phyloP scores from a whole-genome alignment of 2,888 invertebrate genomes.

The Tanytarsus gracilentus region DNA sequence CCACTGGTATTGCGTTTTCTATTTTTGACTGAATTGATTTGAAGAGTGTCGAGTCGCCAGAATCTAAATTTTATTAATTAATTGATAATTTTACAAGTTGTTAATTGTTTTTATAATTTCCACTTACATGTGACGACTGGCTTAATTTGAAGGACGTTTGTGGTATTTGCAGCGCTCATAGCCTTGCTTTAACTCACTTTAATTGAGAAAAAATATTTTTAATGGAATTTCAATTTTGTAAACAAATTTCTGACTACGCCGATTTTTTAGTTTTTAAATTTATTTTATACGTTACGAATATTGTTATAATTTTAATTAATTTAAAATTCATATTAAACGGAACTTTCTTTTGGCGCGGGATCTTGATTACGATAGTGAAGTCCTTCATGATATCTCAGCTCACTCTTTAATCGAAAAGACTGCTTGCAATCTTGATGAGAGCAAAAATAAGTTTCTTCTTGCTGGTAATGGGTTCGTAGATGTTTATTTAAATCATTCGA shows the following conservation, averaged over 20 bases:
- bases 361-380: background rate
- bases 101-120: no score
- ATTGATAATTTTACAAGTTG: no score
- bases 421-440: background rate
- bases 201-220: no score
- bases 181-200: no score
- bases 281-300: no score
- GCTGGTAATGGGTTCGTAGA: background rate
- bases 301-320: background rate
- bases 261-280: no score
- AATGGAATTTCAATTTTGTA: no score
- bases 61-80: no score
- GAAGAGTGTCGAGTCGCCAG: conserved; percentile 78
- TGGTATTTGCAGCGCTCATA: no score
- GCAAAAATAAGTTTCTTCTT: background rate
- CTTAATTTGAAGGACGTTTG: no score
- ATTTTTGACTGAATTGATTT: conserved; percentile 70
- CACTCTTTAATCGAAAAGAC: background rate
- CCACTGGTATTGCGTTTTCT: conserved; percentile 71
- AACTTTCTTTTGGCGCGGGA: background rate
- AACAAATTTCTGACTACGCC: no score
- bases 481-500: background rate
- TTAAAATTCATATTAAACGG: background rate
- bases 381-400: background rate
- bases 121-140: no score